Conservation (phyloP, 2,888 invertebrate species). For the Neoaliturus tenellus region DNA sequence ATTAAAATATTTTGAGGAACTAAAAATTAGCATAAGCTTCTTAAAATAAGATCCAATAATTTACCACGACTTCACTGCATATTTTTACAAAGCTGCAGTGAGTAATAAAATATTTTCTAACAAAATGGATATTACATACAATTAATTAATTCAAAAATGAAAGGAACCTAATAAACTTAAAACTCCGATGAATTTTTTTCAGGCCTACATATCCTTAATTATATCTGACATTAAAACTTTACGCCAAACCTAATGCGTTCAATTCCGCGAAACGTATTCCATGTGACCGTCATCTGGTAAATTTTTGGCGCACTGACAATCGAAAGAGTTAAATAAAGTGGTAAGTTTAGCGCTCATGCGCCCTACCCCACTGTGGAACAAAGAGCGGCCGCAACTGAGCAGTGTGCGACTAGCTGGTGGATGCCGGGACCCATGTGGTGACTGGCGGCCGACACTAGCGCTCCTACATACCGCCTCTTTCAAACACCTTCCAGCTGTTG, state of each 20-base stretch:
- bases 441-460: slow-evolving; percentile 52
- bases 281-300: not conserved
- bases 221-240: too few relatives aligned
- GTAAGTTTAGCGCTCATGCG: slow-evolving; percentile 13
- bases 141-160: too few relatives aligned
- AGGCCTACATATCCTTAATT: too few relatives aligned
- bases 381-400: slow-evolving; percentile 51
- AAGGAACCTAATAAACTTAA: too few relatives aligned
- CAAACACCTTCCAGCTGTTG: slow-evolving; percentile 29
- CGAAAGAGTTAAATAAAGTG: slow-evolving; percentile 1
- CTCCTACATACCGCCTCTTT: slow-evolving; percentile 28
- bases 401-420: slow-evolving; percentile 53
- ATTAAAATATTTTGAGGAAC: too few relatives aligned
- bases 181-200: too few relatives aligned
- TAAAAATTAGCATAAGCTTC: too few relatives aligned
- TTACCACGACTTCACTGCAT: too few relatives aligned
- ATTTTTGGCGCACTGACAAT: not conserved
- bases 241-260: not conserved
- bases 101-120: too few relatives aligned
- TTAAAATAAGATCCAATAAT: too few relatives aligned
- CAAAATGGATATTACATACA: too few relatives aligned
- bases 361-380: slow-evolving; percentile 45
- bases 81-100: too few relatives aligned
- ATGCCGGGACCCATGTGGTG: slow-evolving; percentile 55
- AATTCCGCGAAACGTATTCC: not conserved